Evolutionary conservation across 2,888 invertebrate genomes (phyloP).

Genomic region (Leptarthrus brevirostris): DNA sequence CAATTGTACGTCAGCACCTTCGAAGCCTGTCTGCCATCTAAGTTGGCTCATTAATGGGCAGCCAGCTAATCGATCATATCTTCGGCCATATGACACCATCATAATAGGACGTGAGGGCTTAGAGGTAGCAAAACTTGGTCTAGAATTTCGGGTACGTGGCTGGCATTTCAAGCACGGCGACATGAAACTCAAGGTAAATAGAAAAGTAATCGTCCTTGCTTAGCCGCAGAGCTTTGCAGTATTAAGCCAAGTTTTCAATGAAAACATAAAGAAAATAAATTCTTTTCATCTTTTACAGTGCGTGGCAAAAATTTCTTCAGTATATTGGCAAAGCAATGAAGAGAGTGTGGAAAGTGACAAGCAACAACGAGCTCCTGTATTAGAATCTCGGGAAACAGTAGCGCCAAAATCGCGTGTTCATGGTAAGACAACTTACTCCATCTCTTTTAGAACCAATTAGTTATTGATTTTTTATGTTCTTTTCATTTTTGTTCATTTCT

Average conservation of each 20-base stretch:
- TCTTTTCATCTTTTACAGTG: constrained; percentile 69
- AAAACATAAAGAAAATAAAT: neutral
- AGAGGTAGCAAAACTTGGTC: constrained; percentile 80
- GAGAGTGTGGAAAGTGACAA: constrained; percentile 86
- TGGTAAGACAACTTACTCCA: constrained; percentile 64
- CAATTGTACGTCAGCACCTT: constrained; percentile 86
- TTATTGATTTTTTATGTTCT: constrained; percentile 36
- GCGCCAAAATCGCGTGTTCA: constrained; percentile 77
- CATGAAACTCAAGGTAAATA: constrained; percentile 79
- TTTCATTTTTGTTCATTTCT: neutral
- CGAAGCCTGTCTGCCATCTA: constrained; percentile 84
- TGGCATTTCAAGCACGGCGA: constrained; percentile 87
- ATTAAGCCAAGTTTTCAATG: constrained; percentile 24
- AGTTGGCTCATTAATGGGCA: constrained; percentile 91
- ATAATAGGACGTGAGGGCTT: constrained; percentile 73
- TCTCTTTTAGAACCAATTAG: constrained; percentile 19
- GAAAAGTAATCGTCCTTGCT: constrained; percentile 40
- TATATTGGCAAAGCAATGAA: constrained; percentile 89
- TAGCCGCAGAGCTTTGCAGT: constrained; percentile 19
- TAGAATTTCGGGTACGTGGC: constrained; percentile 83
- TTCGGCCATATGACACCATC: constrained; percentile 70
- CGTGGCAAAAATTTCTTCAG: constrained; percentile 86
- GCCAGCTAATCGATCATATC: constrained; percentile 71
- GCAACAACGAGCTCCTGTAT: constrained; percentile 78
- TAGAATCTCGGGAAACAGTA: constrained; percentile 80